phyloP scores from a whole-genome alignment of 2,888 invertebrate genomes.

The Drosophila imparisetae region DNA sequence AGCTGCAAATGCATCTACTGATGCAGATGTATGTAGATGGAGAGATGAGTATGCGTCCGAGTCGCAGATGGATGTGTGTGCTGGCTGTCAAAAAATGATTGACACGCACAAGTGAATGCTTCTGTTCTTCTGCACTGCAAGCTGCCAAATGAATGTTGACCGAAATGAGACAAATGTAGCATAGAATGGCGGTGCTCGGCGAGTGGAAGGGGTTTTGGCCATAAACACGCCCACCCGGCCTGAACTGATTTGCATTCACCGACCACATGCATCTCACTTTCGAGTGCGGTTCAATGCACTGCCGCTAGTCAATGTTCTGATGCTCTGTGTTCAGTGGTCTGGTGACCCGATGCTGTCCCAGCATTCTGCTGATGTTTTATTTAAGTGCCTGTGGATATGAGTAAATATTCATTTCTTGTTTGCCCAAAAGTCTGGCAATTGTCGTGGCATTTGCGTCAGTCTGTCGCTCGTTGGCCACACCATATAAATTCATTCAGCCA shows the following conservation, averaged over 20 bases:
- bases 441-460: slow-evolving; percentile 44
- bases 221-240: slow-evolving; percentile 53
- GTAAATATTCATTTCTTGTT: slow-evolving; percentile 67
- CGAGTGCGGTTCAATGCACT: slow-evolving; percentile 52
- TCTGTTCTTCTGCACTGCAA: slow-evolving; percentile 24
- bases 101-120: slow-evolving; percentile 75
- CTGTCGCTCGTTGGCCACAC: slow-evolving; percentile 20
- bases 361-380: slow-evolving; percentile 50
- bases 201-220: slow-evolving; percentile 7
- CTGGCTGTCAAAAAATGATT: slow-evolving; percentile 73
- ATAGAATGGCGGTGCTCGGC: not conserved
- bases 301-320: slow-evolving; percentile 5
- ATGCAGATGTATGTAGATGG: slow-evolving; percentile 1
- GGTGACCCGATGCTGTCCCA: slow-evolving; percentile 36
- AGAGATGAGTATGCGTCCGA: slow-evolving; percentile 23
- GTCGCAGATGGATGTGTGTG: slow-evolving; percentile 54
- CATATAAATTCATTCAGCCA: slow-evolving; percentile 52
- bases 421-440: slow-evolving; percentile 67
- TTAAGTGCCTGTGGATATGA: slow-evolving; percentile 64
- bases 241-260: slow-evolving; percentile 66
- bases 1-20: slow-evolving; percentile 40
- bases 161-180: slow-evolving; percentile 48
- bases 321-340: slow-evolving; percentile 1
- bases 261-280: slow-evolving; percentile 45
- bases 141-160: slow-evolving; percentile 64